Conservation (phyloP, 2,888 invertebrate species). For the Penaeus monodon region DNA sequence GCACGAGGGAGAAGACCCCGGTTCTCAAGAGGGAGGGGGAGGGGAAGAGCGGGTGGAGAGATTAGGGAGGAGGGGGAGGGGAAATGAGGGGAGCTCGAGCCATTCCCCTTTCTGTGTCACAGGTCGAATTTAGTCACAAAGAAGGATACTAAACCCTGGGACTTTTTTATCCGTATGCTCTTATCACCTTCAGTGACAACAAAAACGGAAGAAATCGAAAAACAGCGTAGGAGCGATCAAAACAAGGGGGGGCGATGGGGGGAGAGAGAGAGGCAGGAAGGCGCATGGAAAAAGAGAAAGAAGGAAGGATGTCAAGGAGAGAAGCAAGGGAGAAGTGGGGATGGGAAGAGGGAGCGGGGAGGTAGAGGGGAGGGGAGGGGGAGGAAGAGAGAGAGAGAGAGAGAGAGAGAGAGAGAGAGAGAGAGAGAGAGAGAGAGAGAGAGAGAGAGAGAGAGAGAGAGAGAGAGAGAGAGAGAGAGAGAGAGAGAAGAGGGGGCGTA, state of each 20-base stretch:
- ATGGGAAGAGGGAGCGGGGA: not conserved
- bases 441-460: too few species aligned
- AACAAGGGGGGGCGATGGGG: not conserved
- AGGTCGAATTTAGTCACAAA: too few species aligned
- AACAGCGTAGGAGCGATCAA: too few species aligned
- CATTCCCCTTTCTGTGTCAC: slow-evolving; percentile 13
- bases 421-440: too few species aligned
- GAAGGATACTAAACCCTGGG: too few species aligned
- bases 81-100: not conserved
- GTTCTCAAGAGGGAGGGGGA: slow-evolving; percentile 10
- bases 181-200: too few species aligned
- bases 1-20: not conserved
- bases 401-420: too few species aligned
- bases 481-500: too few species aligned
- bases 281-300: not conserved
- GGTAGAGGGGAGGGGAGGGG: not conserved
- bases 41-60: not conserved
- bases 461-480: too few species aligned
- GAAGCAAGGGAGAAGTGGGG: not conserved
- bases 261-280: not conserved
- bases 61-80: not conserved
- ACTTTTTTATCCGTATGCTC: too few species aligned
- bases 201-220: too few species aligned
- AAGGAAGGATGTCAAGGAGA: not conserved
- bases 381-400: too few species aligned